Conservation (phyloP, 2,797 vertebrate genomes). For the Malurus splendens region DNA sequence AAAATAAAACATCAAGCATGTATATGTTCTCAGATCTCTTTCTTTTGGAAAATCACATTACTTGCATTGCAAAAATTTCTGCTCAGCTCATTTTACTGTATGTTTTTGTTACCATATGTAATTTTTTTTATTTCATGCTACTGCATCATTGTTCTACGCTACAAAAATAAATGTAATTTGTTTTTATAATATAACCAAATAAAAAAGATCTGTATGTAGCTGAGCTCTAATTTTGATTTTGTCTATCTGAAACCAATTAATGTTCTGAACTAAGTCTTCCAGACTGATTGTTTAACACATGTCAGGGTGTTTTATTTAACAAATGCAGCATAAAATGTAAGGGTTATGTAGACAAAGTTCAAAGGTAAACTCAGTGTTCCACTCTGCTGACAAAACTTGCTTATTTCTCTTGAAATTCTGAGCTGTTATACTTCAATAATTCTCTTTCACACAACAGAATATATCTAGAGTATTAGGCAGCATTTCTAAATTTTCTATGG, state of each 20-base stretch:
- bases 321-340: slow-evolving; percentile 1
- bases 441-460: not conserved
- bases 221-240: not conserved
- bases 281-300: not conserved
- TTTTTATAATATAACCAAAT: not conserved
- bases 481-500: not conserved
- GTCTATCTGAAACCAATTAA: not conserved
- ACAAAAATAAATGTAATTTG: not conserved
- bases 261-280: not conserved
- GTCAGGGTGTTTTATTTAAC: not conserved
- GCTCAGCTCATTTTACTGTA: not conserved
- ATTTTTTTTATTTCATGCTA: not conserved
- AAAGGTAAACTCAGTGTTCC: not conserved
- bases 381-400: not conserved
- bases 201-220: not conserved
- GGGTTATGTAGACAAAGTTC: slow-evolving; percentile 16
- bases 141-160: not conserved
- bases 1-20: not conserved
- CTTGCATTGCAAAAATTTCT: not conserved
- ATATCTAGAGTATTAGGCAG: not conserved
- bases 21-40: not conserved
- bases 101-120: not conserved
- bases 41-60: not conserved
- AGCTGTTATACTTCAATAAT: not conserved
- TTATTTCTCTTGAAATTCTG: slow-evolving; percentile 6